Evolutionary conservation across 1,140 invertebrate genomes (phyloP).

Genomic region (Glossosoma conforme): DNA sequence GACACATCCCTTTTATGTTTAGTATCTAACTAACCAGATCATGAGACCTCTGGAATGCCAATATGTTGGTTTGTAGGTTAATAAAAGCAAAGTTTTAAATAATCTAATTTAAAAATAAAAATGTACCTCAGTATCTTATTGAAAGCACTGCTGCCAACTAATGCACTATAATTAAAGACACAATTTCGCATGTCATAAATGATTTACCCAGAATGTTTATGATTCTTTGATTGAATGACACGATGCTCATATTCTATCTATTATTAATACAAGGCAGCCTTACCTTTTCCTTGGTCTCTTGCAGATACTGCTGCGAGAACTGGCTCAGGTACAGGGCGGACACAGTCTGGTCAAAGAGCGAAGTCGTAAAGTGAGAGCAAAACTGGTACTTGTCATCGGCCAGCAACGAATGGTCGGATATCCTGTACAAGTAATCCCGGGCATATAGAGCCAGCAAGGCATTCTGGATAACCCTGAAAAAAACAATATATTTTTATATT

Average conservation of each 20-base stretch:
- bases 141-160: too few relatives aligned
- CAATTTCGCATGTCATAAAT: too few relatives aligned
- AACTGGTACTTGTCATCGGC: constrained; percentile 41
- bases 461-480: constrained; percentile 48
- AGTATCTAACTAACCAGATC: too few relatives aligned
- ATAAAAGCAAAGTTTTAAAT: too few relatives aligned
- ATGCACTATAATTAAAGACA: too few relatives aligned
- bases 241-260: not conserved
- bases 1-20: too few relatives aligned
- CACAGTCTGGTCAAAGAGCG: constrained; percentile 40
- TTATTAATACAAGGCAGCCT: constrained; percentile 13
- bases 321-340: constrained; percentile 48
- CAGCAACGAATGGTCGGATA: constrained; percentile 42
- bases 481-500: constrained; percentile 7
- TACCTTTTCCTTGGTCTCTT: constrained; percentile 42
- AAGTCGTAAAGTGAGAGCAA: constrained; percentile 44
- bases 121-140: too few relatives aligned
- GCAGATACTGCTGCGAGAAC: constrained; percentile 42
- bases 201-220: too few relatives aligned
- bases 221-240: not conserved
- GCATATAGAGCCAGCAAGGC: constrained; percentile 48
- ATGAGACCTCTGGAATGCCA: too few relatives aligned
- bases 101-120: too few relatives aligned
- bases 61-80: too few relatives aligned
- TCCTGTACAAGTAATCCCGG: constrained; percentile 44